Evolutionary conservation across 1,140 invertebrate genomes (phyloP).

Genomic region (Platyscapa corneri): DNA sequence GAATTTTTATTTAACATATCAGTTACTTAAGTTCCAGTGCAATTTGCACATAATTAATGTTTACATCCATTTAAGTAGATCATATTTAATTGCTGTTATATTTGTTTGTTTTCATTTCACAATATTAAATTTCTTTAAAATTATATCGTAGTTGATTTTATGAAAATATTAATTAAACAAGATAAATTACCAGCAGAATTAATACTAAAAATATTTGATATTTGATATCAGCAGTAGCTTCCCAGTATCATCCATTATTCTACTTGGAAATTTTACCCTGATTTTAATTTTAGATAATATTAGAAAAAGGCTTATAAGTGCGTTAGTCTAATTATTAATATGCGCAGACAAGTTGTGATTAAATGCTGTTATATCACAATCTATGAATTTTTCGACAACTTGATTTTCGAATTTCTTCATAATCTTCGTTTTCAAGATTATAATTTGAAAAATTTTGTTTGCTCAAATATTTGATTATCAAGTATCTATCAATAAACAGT

Average conservation of each 20-base stretch:
- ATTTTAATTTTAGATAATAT: constrained; percentile 8
- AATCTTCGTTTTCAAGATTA: background rate
- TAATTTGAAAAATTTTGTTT: background rate
- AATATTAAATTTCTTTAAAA: no score
- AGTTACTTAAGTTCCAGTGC: no score
- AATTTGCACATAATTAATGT: no score
- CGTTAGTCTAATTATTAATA: background rate
- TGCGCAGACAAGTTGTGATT: background rate
- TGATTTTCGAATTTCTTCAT: constrained; percentile 4
- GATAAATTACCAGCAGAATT: no score
- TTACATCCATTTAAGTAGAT: no score
- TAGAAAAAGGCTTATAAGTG: background rate
- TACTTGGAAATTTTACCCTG: background rate
- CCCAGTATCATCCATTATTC: background rate
- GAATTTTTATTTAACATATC: no score
- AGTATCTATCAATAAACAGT: no score
- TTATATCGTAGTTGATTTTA: no score
- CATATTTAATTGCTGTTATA: no score
- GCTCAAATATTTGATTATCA: no score
- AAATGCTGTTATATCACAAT: background rate
- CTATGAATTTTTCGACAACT: background rate
- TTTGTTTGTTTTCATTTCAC: no score
- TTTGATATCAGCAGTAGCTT: background rate
- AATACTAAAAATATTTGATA: background rate
- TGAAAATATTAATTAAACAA: no score